Conservation (phyloP, 2,888 invertebrate genomes). For the Pammene fasciana region DNA sequence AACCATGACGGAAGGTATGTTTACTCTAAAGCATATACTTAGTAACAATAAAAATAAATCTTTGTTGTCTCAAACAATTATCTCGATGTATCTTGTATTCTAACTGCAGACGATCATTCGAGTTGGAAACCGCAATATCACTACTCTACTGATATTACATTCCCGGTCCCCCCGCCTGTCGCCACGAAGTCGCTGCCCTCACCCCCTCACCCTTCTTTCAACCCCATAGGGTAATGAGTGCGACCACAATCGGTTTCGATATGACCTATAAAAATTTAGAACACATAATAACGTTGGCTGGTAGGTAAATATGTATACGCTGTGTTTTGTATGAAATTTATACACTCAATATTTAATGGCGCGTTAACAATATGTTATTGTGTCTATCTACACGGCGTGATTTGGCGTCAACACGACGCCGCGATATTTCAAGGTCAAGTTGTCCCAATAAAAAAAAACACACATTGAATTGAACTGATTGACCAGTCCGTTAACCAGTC, state of each 20-base stretch:
- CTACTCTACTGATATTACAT: slow-evolving; percentile 78
- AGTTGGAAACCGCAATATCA: slow-evolving; percentile 78
- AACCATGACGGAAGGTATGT: no score
- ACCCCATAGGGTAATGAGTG: slow-evolving; percentile 78
- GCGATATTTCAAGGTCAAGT: no score
- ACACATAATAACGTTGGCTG: slow-evolving; percentile 66
- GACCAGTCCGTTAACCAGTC: no score
- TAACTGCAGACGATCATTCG: slow-evolving; percentile 63
- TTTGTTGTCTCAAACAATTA: slow-evolving; percentile 30
- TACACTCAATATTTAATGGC: slow-evolving; percentile 4
- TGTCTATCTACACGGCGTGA: no score
- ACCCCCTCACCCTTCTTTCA: slow-evolving; percentile 52
- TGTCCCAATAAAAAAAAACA: no score
- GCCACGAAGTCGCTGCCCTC: slow-evolving; percentile 69
- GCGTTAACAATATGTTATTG: background rate
- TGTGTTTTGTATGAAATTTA: background rate
- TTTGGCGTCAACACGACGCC: no score
- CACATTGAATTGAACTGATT: no score
- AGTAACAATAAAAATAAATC: background rate
- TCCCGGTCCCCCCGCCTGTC: slow-evolving; percentile 65
- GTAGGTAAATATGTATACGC: slow-evolving; percentile 11
- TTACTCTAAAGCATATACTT: background rate
- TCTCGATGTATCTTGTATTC: slow-evolving; percentile 44
- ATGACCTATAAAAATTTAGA: slow-evolving; percentile 78
- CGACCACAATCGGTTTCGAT: slow-evolving; percentile 69